Conservation (phyloP, 2,113 vertebrate genomes). For the Muscicapa adusta region DNA sequence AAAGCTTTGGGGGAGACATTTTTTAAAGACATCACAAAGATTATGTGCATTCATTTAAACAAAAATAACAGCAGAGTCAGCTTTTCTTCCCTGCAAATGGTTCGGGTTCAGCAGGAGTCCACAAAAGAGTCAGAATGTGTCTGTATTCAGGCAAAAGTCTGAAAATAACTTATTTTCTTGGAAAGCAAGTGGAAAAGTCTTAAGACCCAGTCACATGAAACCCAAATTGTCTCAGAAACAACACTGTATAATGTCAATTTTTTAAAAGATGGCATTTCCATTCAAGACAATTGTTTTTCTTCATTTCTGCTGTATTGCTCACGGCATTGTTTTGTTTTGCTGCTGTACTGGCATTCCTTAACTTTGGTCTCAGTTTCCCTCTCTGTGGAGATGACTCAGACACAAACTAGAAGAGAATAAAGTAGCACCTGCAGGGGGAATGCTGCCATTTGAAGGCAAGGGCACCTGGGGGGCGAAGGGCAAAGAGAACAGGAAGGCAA, state of each 20-base stretch:
- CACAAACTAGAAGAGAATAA: neutral
- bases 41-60: neutral
- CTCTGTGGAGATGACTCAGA: neutral
- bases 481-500: neutral
- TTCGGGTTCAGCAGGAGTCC: neutral
- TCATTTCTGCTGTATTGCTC: neutral
- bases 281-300: neutral
- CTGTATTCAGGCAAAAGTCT: neutral
- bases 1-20: neutral
- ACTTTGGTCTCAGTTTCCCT: neutral
- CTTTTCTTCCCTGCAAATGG: neutral
- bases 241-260: neutral
- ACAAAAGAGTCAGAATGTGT: neutral
- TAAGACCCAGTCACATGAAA: neutral
- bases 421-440: neutral
- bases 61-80: neutral
- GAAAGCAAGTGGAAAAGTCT: neutral
- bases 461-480: fast-evolving
- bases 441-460: neutral
- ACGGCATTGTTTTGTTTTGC: neutral
- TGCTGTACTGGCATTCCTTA: neutral
- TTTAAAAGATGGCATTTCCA: neutral
- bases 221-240: neutral
- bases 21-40: neutral
- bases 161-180: neutral